Evolutionary conservation across 30 jellyfish, hydroid and myxozoan species (phyloP).

Genomic region (Aurelia sp.): DNA sequence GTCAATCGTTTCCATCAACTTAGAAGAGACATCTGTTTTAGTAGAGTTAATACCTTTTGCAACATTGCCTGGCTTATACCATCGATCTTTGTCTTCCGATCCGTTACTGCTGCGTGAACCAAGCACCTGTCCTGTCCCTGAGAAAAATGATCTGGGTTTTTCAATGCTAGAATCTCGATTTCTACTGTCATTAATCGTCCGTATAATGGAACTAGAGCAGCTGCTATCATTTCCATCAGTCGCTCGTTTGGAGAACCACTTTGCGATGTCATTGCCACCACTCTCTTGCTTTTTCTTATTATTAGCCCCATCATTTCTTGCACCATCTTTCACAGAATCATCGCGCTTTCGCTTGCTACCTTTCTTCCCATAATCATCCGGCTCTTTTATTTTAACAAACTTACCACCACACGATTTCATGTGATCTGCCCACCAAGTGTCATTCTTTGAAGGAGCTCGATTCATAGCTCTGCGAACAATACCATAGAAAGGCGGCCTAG

Average conservation of each 20-base stretch:
- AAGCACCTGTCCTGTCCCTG: constrained; percentile 42
- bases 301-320: too few relatives aligned
- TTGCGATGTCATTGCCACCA: constrained; percentile 14
- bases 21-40: not conserved
- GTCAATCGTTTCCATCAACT: constrained; percentile 1
- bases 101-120: not conserved
- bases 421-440: constrained; percentile 96
- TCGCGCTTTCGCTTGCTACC: constrained; percentile 47
- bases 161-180: not conserved
- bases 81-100: not conserved
- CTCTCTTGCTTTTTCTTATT: too few relatives aligned
- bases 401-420: constrained; percentile 83
- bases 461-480: constrained; percentile 92
- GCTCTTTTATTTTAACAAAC: constrained; percentile 86
- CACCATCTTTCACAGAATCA: not conserved
- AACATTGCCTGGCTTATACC: constrained; percentile 7
- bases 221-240: too few relatives aligned
- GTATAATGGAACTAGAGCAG: not conserved
- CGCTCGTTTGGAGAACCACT: constrained; percentile 57
- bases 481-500: constrained; percentile 92
- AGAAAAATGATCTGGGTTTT: not conserved
- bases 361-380: constrained; percentile 78
- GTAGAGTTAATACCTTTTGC: too few relatives aligned
- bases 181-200: not conserved
- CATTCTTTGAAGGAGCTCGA: constrained; percentile 94